Base-by-base conservation (phyloP, 2,797 vertebrate species). In the Choloepus didactylus region DNA sequence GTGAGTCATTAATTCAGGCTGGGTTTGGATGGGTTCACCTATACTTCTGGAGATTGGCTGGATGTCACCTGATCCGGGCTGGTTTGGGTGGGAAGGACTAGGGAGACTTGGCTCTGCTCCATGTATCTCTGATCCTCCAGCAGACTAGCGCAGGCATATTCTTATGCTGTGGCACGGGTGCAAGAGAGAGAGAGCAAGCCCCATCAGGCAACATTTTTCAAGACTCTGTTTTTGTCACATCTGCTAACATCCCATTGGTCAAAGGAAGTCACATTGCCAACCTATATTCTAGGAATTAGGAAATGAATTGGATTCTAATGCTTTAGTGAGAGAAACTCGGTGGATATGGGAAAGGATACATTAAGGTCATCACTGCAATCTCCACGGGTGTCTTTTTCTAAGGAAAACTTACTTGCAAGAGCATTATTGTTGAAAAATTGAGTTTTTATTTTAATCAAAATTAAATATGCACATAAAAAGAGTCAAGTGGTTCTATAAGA, bases 371-470 rank as follows among this genome's bases (percentile, higher is more conserved):
- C 12, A 41, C 21, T 66, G 29, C 18, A 81, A 70, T 79, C 80
- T 49, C 29, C 6, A 9, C 11, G 49, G 9, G 19, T 64, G 3
- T 67, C 11, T 87, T 67, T 95, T 70, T 59, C 44, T 83, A 70
- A 23, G 76, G n/a, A 89, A 84, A 64, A 21, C 35, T 35, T 60
- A 70, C 2, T 38, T 31, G 92, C 38, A 69, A 46, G 87, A 80
- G 15, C 64, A 67, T n/a, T 5, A 41, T 70, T 80, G 72, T 94
- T 21, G 19, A 56, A 31, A n/a, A 95, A 44, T 75, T 89, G 31
- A n/a, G 29, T 46, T 92, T 79, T 92, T 49, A n/a, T 70, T 89
- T 93, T 87, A 75, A 60, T 51, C 88, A 56, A 75, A 91, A 73
- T 35, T 46, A 51, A 1, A 25, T 59, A 23, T 51, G 2, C 60